phyloP scores from a whole-genome alignment of 2,888 invertebrate species.

The Linnaemya vulpina region DNA sequence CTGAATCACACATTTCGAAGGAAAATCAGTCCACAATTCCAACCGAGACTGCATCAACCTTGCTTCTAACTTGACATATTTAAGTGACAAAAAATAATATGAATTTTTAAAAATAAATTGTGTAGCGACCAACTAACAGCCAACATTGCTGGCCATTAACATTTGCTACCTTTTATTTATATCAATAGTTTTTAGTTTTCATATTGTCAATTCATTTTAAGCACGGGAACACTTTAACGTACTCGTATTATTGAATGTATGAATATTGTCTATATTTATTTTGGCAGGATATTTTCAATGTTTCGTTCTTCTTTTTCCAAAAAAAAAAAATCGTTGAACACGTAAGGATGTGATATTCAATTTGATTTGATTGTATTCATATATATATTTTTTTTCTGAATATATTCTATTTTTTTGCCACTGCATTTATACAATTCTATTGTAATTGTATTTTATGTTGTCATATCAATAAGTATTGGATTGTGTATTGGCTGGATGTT shows the following conservation, averaged over 20 bases:
- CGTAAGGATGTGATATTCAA: conserved; percentile 78
- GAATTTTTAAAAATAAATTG: neutral
- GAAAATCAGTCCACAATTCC: too few relatives aligned
- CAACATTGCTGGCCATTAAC: neutral
- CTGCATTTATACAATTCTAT: conserved; percentile 46
- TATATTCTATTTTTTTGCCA: conserved; percentile 33
- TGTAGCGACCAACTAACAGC: neutral
- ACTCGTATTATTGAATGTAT: conserved; percentile 56
- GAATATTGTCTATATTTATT: conserved; percentile 70
- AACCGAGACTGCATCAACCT: too few relatives aligned
- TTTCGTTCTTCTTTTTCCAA: neutral
- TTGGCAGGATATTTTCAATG: conserved; percentile 58
- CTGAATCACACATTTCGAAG: too few relatives aligned
- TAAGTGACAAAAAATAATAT: too few relatives aligned
- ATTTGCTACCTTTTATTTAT: conserved; percentile 36
- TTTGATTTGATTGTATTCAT: conserved; percentile 81
- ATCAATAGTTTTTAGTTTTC: conserved; percentile 38
- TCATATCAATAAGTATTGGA: conserved; percentile 68
- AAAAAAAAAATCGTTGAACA: conserved; percentile 14
- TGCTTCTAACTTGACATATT: too few relatives aligned
- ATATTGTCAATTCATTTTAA: conserved; percentile 37
- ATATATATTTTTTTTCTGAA: conserved; percentile 66
- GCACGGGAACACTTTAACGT: conserved; percentile 30
- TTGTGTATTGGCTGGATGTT: conserved; percentile 42
- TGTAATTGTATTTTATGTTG: conserved; percentile 65